Evolutionary conservation across 1,140 invertebrate genomes (phyloP).

Genomic region (Episyrphus balteatus): DNA sequence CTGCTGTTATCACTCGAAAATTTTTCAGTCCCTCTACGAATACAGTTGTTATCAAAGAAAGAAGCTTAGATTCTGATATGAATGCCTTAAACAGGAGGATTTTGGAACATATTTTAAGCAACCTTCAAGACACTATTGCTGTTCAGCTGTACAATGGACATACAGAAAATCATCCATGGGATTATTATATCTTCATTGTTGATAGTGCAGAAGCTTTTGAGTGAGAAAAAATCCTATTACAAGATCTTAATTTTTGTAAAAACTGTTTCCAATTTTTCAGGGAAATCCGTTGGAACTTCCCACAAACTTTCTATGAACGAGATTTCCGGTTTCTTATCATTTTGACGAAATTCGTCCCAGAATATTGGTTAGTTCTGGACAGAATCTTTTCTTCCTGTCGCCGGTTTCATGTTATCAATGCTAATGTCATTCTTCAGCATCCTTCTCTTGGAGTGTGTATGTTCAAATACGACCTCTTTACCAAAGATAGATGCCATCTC

Average conservation of each 20-base stretch:
- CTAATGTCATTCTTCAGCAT: too few species aligned
- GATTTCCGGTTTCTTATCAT: conserved; percentile 22
- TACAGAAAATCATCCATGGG: conserved; percentile 4
- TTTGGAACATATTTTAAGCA: too few species aligned
- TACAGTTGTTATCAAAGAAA: conserved; percentile 13
- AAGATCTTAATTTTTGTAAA: too few species aligned
- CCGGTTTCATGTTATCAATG: too few species aligned
- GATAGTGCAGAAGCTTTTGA: conserved; percentile 13
- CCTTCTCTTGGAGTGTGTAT: too few species aligned
- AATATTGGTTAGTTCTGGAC: too few species aligned
- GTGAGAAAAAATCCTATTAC: conserved; percentile 12
- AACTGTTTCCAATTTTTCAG: neutral
- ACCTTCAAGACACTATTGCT: neutral
- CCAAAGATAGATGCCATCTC: too few species aligned
- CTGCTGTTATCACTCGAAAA: neutral
- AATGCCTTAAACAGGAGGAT: neutral
- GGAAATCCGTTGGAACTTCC: conserved; percentile 9
- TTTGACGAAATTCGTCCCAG: neutral
- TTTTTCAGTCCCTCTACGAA: conserved; percentile 10
- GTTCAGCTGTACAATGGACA: conserved; percentile 9
- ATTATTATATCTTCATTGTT: conserved; percentile 14
- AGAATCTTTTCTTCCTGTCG: too few species aligned
- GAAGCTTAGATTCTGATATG: neutral
- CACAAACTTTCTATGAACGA: conserved; percentile 6
- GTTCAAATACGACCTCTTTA: too few species aligned